These are phyloP conservation scores for Irena cyanogastra DNA, from an alignment of 2,113 vertebrate species.

Conservation along the genomic window DNA sequence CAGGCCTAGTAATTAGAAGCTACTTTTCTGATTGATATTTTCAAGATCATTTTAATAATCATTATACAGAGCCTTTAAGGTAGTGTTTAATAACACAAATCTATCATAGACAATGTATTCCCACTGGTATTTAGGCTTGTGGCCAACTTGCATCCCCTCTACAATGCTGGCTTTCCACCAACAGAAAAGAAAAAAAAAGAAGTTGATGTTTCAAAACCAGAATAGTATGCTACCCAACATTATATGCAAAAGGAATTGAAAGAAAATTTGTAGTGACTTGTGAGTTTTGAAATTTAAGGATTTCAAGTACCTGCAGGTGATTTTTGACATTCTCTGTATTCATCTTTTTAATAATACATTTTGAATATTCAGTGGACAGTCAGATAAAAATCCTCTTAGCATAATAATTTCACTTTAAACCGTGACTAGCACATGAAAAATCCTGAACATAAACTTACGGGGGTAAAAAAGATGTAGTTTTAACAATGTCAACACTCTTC, in stretches of 20 bases:
- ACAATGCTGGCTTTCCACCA: conserved; percentile 50
- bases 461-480: neutral
- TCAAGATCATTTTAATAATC: conserved; percentile 55
- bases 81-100: conserved; percentile 61
- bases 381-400: neutral
- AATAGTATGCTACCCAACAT: neutral
- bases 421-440: neutral
- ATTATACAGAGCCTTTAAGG: conserved; percentile 66
- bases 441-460: neutral
- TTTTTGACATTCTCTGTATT: neutral
- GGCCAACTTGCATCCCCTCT: conserved; percentile 61
- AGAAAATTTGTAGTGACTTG: neutral
- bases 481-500: neutral
- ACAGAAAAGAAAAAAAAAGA: neutral
- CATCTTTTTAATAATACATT: neutral
- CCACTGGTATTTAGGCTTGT: conserved; percentile 52
- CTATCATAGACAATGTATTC: conserved; percentile 44
- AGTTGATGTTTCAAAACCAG: conserved; percentile 1
- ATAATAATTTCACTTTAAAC: neutral
- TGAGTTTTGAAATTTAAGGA: neutral
- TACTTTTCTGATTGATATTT: conserved; percentile 73
- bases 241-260: neutral
- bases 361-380: neutral
- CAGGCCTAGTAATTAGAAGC: conserved; percentile 63
- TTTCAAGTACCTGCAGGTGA: neutral